Conservation (phyloP, 2,888 invertebrate genomes). For the Kuschelorhynchus macadamiae region DNA sequence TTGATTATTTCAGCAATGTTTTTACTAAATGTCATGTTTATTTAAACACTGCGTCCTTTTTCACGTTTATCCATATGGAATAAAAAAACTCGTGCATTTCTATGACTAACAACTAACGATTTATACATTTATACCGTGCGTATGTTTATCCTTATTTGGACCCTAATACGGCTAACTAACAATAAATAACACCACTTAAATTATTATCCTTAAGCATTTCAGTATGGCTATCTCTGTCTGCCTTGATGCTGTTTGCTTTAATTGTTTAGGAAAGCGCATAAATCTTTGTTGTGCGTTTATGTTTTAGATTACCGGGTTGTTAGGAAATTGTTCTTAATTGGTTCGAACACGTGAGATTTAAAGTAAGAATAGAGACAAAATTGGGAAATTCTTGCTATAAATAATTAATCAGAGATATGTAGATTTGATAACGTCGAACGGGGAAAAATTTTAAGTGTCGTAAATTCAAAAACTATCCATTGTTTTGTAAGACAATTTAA, state of each 20-base stretch:
- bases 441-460: too few species aligned
- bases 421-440: too few species aligned
- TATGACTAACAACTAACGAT: conserved; percentile 37
- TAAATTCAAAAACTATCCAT: too few species aligned
- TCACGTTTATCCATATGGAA: too few species aligned
- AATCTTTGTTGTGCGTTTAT: conserved; percentile 22
- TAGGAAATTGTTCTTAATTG: conserved; percentile 23
- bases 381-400: too few species aligned
- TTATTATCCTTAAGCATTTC: conserved; percentile 36
- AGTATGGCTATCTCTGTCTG: conserved; percentile 14
- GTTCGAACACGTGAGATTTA: conserved; percentile 13
- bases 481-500: too few species aligned
- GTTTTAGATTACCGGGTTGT: background rate
- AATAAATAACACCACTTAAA: conserved; percentile 46
- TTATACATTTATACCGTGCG: conserved; percentile 23
- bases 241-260: conserved; percentile 27
- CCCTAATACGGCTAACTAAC: conserved; percentile 30
- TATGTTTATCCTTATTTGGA: conserved; percentile 39
- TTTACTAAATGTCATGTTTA: too few species aligned
- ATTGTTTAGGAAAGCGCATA: conserved; percentile 35
- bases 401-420: too few species aligned
- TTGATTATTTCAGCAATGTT: too few species aligned
- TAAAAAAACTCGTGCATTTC: conserved; percentile 25
- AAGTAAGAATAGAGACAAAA: too few species aligned
- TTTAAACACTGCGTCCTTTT: too few species aligned